Evolutionary conservation across 2,113 vertebrate genomes (phyloP).

Genomic region (Eulacestoma nigropectus): DNA sequence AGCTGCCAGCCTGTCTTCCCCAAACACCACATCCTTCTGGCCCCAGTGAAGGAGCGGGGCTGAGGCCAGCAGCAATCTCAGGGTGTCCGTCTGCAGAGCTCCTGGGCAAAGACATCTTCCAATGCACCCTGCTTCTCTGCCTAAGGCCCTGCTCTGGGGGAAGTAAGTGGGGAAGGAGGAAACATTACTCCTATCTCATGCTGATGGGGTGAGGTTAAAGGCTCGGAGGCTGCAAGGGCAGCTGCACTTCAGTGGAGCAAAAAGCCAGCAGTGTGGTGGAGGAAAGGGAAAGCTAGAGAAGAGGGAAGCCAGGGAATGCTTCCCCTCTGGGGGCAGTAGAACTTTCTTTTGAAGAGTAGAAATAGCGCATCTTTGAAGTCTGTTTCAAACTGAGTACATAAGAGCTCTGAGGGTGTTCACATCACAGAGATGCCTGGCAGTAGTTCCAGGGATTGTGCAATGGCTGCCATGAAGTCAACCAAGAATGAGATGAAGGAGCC

Average conservation of each 20-base stretch:
- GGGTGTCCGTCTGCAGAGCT: background rate
- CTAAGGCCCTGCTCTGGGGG: background rate
- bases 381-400: background rate
- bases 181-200: rapidly evolving
- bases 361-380: background rate
- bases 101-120: background rate
- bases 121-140: background rate
- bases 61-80: rapidly evolving
- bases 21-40: rapidly evolving
- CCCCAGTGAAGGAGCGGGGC: rapidly evolving
- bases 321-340: slow-evolving; percentile 2
- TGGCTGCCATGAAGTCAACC: slow-evolving; percentile 3
- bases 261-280: rapidly evolving
- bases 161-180: background rate
- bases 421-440: slow-evolving; percentile 9
- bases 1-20: background rate
- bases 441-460: background rate
- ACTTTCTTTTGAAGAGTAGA: background rate
- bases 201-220: background rate
- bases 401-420: background rate
- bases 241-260: background rate
- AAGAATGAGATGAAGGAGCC: background rate
- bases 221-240: background rate
- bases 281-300: background rate
- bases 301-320: slow-evolving; percentile 7